Percentiles rank a stretch among this genome's conserved stretches.
These are phyloP conservation scores for Thunnus thynnus DNA, from an alignment of 2,113 vertebrate species.

Conservation along the genomic window DNA sequence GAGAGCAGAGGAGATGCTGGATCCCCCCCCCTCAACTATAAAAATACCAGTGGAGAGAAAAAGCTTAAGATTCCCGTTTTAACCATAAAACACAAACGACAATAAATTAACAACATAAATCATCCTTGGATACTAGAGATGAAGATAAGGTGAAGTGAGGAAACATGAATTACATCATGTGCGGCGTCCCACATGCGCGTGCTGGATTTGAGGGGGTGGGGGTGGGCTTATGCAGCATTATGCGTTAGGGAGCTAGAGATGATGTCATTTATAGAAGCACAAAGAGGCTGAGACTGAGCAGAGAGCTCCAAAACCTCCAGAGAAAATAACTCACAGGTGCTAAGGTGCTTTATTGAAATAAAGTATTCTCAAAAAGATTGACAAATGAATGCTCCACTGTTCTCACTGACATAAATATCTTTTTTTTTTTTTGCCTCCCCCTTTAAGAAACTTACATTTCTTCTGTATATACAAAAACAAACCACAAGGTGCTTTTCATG, in stretches of 20 bases:
- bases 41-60: conserved; percentile 14
- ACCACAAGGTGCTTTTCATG: conserved; percentile 70
- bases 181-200: conserved; percentile 61
- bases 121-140: neutral
- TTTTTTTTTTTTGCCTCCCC: conserved; percentile 17
- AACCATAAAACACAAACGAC: neutral
- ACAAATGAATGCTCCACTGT: conserved; percentile 78
- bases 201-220: conserved; percentile 49
- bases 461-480: conserved; percentile 73
- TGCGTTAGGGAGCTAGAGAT: conserved; percentile 73
- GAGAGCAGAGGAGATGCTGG: conserved; percentile 33
- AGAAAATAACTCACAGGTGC: conserved; percentile 78
- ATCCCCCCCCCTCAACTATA: conserved; percentile 21
- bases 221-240: conserved; percentile 61
- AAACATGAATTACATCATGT: conserved; percentile 70
- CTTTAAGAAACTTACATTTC: conserved; percentile 69
- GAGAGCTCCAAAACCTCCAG: conserved; percentile 57
- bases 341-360: conserved; percentile 88
- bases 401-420: conserved; percentile 67
- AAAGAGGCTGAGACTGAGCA: conserved; percentile 74
- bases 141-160: conserved; percentile 44
- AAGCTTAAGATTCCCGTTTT: neutral
- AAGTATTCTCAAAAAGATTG: conserved; percentile 74
- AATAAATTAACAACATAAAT: conserved; percentile 2
- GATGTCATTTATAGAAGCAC: conserved; percentile 81